Conservation (phyloP, 2,113 vertebrate genomes). For the Corapipo altera region DNA sequence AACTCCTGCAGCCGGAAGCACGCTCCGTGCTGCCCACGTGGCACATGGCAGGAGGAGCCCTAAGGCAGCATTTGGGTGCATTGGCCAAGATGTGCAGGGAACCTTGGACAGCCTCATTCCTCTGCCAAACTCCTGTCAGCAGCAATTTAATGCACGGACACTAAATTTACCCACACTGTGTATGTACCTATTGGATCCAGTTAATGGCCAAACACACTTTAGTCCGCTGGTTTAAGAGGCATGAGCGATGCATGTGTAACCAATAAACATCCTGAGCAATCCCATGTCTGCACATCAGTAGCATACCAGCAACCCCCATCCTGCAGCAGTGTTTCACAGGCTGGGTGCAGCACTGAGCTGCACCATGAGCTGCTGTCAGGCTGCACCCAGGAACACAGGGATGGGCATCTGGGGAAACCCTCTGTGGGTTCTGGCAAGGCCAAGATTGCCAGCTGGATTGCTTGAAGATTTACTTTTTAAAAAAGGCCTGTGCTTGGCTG, state of each 20-base stretch:
- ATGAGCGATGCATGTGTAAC: conserved; percentile 18
- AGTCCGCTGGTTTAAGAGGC: background rate
- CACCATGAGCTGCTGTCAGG: background rate
- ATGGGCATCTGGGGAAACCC: background rate
- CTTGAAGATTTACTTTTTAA: background rate
- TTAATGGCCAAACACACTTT: background rate
- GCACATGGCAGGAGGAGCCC: background rate
- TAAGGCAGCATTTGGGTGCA: background rate
- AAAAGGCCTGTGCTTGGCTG: background rate
- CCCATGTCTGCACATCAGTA: background rate
- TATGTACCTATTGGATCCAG: background rate
- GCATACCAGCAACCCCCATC: background rate
- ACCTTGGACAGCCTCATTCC: background rate
- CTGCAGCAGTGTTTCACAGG: background rate
- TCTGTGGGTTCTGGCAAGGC: background rate
- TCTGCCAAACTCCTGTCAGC: background rate
- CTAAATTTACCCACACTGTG: background rate
- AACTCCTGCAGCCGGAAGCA: background rate
- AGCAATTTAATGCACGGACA: background rate
- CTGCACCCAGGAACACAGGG: background rate
- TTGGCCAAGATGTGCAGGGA: background rate
- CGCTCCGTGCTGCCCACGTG: background rate
- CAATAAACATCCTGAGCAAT: background rate
- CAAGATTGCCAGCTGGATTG: background rate
- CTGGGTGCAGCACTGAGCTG: background rate